phyloP scores from a whole-genome alignment of 2,113 vertebrate genomes.

The Picathartes gymnocephalus region DNA sequence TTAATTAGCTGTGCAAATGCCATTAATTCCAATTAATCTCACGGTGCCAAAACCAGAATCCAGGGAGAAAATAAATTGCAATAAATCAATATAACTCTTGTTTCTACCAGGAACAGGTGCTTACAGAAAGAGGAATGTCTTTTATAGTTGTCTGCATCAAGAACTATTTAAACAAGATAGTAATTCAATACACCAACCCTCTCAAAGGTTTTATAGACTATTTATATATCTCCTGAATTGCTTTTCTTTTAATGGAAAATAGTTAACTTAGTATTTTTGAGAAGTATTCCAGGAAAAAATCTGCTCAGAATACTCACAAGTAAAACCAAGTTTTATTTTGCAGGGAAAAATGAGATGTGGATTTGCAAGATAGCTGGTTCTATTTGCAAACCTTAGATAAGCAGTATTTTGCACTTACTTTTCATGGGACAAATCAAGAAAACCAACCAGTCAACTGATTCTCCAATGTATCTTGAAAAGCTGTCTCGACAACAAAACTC shows the following conservation, averaged over 20 bases:
- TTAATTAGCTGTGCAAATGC: slow-evolving; percentile 80
- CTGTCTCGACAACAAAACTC: not conserved
- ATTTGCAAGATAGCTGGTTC: not conserved
- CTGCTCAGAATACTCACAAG: not conserved
- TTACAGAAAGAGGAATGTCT: slow-evolving; percentile 55
- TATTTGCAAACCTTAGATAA: not conserved
- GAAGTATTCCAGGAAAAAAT: slow-evolving; percentile 11
- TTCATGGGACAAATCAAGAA: not conserved
- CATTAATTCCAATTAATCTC: slow-evolving; percentile 81
- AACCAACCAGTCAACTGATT: not conserved
- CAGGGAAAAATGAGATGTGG: not conserved
- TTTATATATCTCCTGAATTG: slow-evolving; percentile 48
- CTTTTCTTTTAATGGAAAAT: slow-evolving; percentile 40
- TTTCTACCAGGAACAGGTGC: slow-evolving; percentile 67
- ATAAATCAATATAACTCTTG: slow-evolving; percentile 76
- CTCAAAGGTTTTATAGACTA: slow-evolving; percentile 46
- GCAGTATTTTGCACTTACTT: not conserved
- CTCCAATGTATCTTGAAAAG: not conserved
- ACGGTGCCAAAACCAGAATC: slow-evolving; percentile 71
- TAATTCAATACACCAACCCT: slow-evolving; percentile 65
- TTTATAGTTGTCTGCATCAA: slow-evolving; percentile 67
- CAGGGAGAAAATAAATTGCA: slow-evolving; percentile 74
- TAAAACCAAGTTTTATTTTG: not conserved
- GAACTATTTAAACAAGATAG: slow-evolving; percentile 70
- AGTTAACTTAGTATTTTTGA: slow-evolving; percentile 27